Conservation (phyloP, 2,113 vertebrate genomes). For the Fulica atra region DNA sequence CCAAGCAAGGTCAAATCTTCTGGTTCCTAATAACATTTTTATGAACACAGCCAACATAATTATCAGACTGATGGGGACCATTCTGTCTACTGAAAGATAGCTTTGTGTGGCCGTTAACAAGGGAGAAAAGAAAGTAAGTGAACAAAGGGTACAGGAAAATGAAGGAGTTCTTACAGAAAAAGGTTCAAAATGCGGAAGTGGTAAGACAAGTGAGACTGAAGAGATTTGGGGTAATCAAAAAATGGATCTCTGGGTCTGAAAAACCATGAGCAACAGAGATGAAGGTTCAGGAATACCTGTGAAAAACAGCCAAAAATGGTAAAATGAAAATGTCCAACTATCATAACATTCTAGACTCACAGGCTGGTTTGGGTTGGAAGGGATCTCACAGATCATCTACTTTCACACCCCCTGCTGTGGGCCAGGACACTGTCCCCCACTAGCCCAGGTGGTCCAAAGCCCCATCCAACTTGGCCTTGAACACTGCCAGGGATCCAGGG, state of each 20-base stretch:
- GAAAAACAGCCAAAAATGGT: background rate
- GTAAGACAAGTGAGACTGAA: background rate
- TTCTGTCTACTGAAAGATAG: background rate
- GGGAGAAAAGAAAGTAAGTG: background rate
- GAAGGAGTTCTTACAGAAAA: background rate
- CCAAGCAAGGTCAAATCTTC: conserved; percentile 67
- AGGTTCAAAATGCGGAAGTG: background rate
- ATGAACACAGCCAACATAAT: conserved; percentile 34
- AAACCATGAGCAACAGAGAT: background rate
- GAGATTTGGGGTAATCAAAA: background rate
- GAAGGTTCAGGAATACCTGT: background rate
- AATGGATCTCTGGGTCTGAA: background rate
- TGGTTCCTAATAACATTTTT: conserved; percentile 49
- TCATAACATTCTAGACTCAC: too few species aligned
- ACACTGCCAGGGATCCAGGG: too few species aligned
- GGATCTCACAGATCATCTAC: too few species aligned
- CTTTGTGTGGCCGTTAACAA: conserved; percentile 15
- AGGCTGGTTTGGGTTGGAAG: too few species aligned
- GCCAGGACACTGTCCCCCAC: too few species aligned
- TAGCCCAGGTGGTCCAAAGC: too few species aligned
- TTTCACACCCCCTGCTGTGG: too few species aligned
- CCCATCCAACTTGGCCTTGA: too few species aligned
- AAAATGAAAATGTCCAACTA: background rate
- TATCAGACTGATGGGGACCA: background rate
- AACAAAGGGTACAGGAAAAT: background rate